phyloP scores from a whole-genome alignment of 2,797 vertebrate species.

The Anableps anableps region DNA sequence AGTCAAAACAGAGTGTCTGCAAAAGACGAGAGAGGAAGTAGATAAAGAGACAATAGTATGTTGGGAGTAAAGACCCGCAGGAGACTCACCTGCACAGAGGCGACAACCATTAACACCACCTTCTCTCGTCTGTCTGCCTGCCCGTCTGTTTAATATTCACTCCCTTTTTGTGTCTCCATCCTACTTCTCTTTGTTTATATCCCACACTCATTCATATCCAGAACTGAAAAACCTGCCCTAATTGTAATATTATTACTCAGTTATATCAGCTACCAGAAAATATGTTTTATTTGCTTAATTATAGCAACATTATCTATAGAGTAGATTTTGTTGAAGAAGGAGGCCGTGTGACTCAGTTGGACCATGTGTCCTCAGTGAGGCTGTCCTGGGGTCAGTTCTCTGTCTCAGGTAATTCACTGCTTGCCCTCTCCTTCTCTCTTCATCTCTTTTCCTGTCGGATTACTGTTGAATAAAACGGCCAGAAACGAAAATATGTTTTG shows the following conservation, averaged over 20 bases:
- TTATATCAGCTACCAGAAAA: background rate
- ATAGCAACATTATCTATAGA: background rate
- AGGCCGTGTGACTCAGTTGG: background rate
- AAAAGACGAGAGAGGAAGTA: constrained; percentile 77
- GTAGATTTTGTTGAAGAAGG: background rate
- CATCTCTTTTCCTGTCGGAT: background rate
- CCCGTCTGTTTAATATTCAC: constrained; percentile 39
- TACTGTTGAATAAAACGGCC: background rate
- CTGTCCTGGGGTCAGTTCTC: background rate
- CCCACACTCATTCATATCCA: constrained; percentile 7
- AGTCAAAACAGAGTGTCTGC: constrained; percentile 81
- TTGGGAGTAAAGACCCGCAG: constrained; percentile 78
- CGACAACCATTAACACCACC: constrained; percentile 53
- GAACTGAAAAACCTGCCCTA: background rate
- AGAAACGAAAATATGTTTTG: background rate
- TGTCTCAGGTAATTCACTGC: no score
- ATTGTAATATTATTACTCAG: background rate
- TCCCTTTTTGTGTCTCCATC: constrained; percentile 27
- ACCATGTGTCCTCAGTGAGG: background rate
- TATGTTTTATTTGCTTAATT: background rate
- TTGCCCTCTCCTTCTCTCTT: no score
- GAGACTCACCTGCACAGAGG: constrained; percentile 72
- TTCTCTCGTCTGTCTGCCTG: constrained; percentile 30
- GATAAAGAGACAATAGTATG: constrained; percentile 80
- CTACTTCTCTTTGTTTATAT: background rate